Percentiles rank a stretch among this genome's conserved stretches.
These are phyloP conservation scores for Sardinella longiceps DNA, from an alignment of 2,797 vertebrate genomes.

Conservation along the genomic window DNA sequence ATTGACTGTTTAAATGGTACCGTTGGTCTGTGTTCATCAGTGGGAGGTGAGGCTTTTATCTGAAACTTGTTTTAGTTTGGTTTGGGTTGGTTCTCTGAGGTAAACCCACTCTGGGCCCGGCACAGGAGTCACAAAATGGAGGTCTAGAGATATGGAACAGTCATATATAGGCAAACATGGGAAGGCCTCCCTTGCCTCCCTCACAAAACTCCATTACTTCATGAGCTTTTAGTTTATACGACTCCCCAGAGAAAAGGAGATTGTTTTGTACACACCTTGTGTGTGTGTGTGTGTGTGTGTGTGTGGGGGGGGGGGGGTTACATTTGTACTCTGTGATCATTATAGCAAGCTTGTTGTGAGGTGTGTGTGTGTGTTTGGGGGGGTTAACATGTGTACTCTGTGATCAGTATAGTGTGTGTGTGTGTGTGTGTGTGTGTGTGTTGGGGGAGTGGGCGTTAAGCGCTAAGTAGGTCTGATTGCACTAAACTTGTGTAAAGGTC, in stretches of 20 bases:
- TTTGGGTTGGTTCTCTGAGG: not conserved
- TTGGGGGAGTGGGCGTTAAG: not conserved
- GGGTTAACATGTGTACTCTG: too few species aligned
- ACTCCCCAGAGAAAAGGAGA: not conserved
- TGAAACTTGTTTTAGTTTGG: not conserved
- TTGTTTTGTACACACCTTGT: not conserved
- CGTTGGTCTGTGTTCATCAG: not conserved
- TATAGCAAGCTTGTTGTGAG: too few species aligned
- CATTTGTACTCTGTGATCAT: too few species aligned
- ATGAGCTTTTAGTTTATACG: not conserved
- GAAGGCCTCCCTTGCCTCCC: not conserved
- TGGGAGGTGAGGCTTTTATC: not conserved
- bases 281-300: constrained; percentile 12
- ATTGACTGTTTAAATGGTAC: too few species aligned
- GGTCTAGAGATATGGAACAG: not conserved
- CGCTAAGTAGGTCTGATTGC: not conserved
- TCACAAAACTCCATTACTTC: not conserved
- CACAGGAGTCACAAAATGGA: not conserved
- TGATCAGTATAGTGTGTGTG: not conserved
- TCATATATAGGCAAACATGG: not conserved
- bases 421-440: not conserved
- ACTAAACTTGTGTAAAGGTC: not conserved
- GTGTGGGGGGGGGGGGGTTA: not conserved
- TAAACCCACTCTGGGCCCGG: not conserved
- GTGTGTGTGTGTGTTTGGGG: not conserved